Evolutionary conservation across 2,888 invertebrate genomes (phyloP).

Genomic region (Andrena bucephala): DNA sequence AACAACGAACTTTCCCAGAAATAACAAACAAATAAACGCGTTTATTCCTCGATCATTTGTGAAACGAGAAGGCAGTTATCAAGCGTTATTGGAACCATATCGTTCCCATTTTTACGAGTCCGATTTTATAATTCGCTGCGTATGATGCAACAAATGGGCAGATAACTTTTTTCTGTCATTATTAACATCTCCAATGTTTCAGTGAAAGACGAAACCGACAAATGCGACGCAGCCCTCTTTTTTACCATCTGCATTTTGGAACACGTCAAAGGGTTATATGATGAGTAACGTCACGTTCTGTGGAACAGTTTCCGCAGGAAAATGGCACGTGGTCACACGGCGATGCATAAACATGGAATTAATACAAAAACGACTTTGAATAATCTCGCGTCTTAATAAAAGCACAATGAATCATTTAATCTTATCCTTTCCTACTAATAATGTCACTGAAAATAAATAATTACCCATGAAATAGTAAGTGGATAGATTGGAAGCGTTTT

Average conservation of each 20-base stretch:
- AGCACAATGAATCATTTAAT: background rate
- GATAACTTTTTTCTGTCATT: too few relatives aligned
- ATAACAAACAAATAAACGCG: background rate
- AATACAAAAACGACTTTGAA: background rate
- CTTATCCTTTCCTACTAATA: too few relatives aligned
- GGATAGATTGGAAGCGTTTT: too few relatives aligned
- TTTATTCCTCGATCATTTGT: background rate
- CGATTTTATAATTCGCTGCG: too few relatives aligned
- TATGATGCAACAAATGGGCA: too few relatives aligned
- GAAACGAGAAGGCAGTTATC: background rate
- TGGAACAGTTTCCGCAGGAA: background rate
- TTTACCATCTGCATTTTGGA: background rate
- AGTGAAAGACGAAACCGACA: conserved; percentile 16
- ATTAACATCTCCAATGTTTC: conserved; percentile 1
- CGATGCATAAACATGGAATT: too few relatives aligned
- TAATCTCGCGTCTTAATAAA: background rate
- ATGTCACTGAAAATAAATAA: too few relatives aligned
- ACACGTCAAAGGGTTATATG: background rate
- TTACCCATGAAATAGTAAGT: too few relatives aligned
- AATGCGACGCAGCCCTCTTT: background rate
- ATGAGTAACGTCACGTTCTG: background rate
- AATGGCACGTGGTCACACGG: too few relatives aligned
- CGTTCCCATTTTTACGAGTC: too few relatives aligned
- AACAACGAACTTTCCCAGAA: background rate
- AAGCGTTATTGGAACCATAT: too few relatives aligned